phyloP scores from a whole-genome alignment of 2,888 invertebrate species.

The Sphinx pinastri region DNA sequence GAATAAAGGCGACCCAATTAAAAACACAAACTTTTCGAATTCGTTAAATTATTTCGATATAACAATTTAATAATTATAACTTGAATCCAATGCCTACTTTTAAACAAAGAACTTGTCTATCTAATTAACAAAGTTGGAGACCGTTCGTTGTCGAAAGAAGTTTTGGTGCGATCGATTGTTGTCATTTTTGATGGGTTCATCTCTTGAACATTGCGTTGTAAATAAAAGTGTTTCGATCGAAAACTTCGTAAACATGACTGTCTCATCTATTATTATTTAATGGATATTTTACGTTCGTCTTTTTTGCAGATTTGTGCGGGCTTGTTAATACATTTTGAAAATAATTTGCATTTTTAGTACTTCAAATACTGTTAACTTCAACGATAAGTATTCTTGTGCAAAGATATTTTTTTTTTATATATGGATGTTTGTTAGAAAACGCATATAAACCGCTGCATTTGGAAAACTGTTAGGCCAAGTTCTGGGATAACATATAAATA shows the following conservation, averaged over 20 bases:
- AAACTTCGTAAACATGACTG: slow-evolving; percentile 49
- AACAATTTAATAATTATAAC: slow-evolving; percentile 22
- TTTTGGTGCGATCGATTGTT: slow-evolving; percentile 54
- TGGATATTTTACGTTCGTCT: background rate
- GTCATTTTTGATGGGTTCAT: slow-evolving; percentile 56
- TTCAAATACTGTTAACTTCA: no score
- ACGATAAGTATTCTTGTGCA: no score
- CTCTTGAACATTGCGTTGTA: slow-evolving; percentile 29
- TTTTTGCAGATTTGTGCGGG: background rate
- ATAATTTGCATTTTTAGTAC: no score
- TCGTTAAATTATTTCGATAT: slow-evolving; percentile 15
- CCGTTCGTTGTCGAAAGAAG: slow-evolving; percentile 49
- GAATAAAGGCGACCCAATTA: slow-evolving; percentile 1
- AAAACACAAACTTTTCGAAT: slow-evolving; percentile 9
- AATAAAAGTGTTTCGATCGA: slow-evolving; percentile 47
- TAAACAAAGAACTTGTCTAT: slow-evolving; percentile 29
- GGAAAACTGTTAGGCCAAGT: no score
- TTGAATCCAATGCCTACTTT: slow-evolving; percentile 12
- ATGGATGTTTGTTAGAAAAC: no score
- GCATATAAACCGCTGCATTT: no score
- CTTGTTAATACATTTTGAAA: no score
- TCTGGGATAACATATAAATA: no score
- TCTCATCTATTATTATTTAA: background rate
- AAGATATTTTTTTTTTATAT: no score
- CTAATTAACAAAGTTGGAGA: slow-evolving; percentile 47